Conservation (phyloP, 2,888 invertebrate species). For the Ypsolopha scabrella region DNA sequence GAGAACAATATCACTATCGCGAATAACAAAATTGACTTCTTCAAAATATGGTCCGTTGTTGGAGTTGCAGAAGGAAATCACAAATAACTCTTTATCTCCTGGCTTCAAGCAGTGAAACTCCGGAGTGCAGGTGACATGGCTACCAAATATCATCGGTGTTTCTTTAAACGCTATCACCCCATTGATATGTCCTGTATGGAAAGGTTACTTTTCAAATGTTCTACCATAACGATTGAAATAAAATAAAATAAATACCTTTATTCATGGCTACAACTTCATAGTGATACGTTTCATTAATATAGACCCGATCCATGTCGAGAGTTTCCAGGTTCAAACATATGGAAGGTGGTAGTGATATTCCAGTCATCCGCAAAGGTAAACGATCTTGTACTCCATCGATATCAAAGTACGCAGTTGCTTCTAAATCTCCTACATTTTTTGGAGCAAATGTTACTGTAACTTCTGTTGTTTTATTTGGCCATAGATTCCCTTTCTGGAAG, state of each 20-base stretch:
- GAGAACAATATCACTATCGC: slow-evolving; percentile 68
- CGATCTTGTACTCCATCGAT: slow-evolving; percentile 66
- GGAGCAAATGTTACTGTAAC: slow-evolving; percentile 70
- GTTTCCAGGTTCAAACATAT: slow-evolving; percentile 67
- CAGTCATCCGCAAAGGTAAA: slow-evolving; percentile 60
- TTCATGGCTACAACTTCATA: slow-evolving; percentile 72
- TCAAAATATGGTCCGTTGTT: slow-evolving; percentile 74
- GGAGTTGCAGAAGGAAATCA: slow-evolving; percentile 67
- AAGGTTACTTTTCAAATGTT: background rate
- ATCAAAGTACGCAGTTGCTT: slow-evolving; percentile 67
- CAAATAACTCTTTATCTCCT: slow-evolving; percentile 61
- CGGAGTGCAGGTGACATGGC: slow-evolving; percentile 65
- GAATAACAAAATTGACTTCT: slow-evolving; percentile 68
- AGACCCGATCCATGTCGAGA: slow-evolving; percentile 68
- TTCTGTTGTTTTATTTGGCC: slow-evolving; percentile 66
- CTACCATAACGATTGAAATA: background rate
- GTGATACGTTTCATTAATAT: slow-evolving; percentile 67
- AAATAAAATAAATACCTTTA: slow-evolving; percentile 42
- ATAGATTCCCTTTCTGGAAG: slow-evolving; percentile 67
- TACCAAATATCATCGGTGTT: slow-evolving; percentile 65
- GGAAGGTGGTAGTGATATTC: slow-evolving; percentile 69
- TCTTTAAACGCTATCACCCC: slow-evolving; percentile 64
- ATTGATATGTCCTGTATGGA: slow-evolving; percentile 65
- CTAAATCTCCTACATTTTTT: slow-evolving; percentile 56
- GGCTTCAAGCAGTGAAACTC: slow-evolving; percentile 49